phyloP scores from a whole-genome alignment of 2,113 vertebrate species.

The Megaleporinus macrocephalus region DNA sequence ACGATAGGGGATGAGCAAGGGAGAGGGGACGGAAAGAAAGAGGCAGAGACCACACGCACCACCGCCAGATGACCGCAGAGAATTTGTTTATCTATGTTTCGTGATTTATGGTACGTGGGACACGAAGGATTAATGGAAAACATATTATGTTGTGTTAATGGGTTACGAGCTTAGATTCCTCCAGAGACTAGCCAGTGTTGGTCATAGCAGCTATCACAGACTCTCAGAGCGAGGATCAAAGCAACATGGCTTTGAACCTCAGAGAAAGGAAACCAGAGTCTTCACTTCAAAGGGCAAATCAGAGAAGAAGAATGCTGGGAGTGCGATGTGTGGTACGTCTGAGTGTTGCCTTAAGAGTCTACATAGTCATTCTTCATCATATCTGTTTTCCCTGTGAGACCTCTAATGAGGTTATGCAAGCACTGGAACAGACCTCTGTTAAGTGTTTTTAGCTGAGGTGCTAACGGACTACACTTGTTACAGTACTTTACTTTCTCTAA shows the following conservation, averaged over 20 bases:
- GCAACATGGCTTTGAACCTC: constrained; percentile 29
- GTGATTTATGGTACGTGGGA: constrained; percentile 23
- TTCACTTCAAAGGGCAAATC: constrained; percentile 39
- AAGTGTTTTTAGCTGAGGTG: too few relatives aligned
- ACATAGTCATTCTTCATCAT: neutral
- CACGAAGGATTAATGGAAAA: constrained; percentile 34
- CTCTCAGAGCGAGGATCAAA: constrained; percentile 34
- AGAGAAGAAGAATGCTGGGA: constrained; percentile 34
- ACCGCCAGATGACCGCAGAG: constrained; percentile 23
- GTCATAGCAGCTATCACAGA: constrained; percentile 26
- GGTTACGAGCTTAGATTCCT: neutral
- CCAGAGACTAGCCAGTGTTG: neutral
- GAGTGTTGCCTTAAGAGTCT: neutral
- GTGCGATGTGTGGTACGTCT: constrained; percentile 1
- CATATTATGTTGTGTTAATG: constrained; percentile 1
- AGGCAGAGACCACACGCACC: constrained; percentile 64
- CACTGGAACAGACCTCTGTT: neutral
- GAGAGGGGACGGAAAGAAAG: constrained; percentile 20
- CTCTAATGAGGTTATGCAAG: constrained; percentile 1
- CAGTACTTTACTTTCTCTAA: too few relatives aligned
- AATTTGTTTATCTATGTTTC: constrained; percentile 43
- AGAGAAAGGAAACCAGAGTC: constrained; percentile 45
- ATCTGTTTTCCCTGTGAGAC: constrained; percentile 12
- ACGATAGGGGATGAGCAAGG: constrained; percentile 57
- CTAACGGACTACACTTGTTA: too few relatives aligned